Evolutionary conservation across 2,113 vertebrate genomes (phyloP).

Genomic region (Platysteira castanea): DNA sequence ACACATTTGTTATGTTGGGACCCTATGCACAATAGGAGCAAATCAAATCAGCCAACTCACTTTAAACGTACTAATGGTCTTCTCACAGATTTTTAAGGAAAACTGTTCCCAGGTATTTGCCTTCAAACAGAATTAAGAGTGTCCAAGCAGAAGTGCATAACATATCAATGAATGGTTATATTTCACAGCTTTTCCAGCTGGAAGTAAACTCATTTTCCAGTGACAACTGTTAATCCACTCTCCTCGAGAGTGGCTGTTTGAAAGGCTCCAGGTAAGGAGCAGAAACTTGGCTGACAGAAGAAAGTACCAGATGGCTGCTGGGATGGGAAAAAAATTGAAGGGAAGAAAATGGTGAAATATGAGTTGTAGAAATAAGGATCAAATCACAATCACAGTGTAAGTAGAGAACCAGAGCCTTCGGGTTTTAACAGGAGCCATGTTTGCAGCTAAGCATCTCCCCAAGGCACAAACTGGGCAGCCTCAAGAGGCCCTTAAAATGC

Average conservation of each 20-base stretch:
- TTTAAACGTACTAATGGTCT: neutral
- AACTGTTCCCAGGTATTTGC: conserved; percentile 18
- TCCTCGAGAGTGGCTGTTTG: neutral
- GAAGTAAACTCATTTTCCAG: conserved; percentile 58
- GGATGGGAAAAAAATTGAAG: conserved; percentile 19
- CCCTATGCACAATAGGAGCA: neutral
- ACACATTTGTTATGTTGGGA: neutral
- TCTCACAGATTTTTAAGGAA: conserved; percentile 12
- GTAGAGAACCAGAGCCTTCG: neutral
- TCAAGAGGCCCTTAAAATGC: neutral
- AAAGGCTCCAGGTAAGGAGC: conserved; percentile 58
- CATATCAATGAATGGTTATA: conserved; percentile 4
- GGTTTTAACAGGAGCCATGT: conserved; percentile 36
- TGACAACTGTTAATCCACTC: conserved; percentile 59
- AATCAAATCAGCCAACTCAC: neutral
- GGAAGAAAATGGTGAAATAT: conserved; percentile 47
- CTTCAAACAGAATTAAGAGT: conserved; percentile 19
- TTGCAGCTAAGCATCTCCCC: neutral
- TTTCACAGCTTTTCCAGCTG: conserved; percentile 63
- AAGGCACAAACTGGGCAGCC: neutral
- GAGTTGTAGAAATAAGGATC: conserved; percentile 46
- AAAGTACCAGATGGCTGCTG: conserved; percentile 58
- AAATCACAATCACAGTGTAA: conserved; percentile 26
- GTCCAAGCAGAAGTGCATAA: conserved; percentile 16
- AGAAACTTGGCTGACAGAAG: conserved; percentile 60